Evolutionary conservation across 2,113 vertebrate genomes (phyloP), one percentile per base, ranked within the genome.

Genomic region (Epinephelus moara): DNA sequence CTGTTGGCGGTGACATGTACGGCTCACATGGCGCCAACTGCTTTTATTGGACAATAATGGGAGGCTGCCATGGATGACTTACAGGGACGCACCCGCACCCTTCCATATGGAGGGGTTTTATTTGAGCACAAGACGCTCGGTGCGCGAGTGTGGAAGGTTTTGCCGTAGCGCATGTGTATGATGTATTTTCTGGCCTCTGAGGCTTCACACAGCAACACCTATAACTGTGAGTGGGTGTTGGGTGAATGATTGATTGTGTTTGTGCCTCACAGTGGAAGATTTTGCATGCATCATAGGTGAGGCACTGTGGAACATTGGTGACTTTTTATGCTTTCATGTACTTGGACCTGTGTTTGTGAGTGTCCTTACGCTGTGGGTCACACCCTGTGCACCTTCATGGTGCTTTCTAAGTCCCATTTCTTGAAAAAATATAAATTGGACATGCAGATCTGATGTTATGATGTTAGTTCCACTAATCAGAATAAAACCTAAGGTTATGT

Each of bases 1-100:
- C 80, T 86, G 83, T 71, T 61, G 75, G 85, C 23, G 62, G 88
- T 85, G 89, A 87, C 85, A 88, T 55, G 81, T 42, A 61, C 5
- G 8, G 61, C 86, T 89, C 86, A 72, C 80, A 79, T 73, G 89
- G 89, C 89, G 84, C 88, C 90, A 82, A 60, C 78, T 75, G 72
- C 81, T 86, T 91, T 94, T 93, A 93, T 91, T 85, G 91, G 91
- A 91, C 87, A 89, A 89, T 92, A 92, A 92, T 88, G 77, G 85
- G 76, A 89, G 88, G 69, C 87, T 88, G 91, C 87, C 79, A 55
- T 66, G 80, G 86, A 87, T 93, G 75, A 90, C 80, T 92, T 89
- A 88, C 40, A 90, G 87, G 76, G 85, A 92, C 61, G 56, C 82
- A 59, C 70, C 82, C 81, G 3, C 78, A 86, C 27, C 63, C 87